Percentiles rank a stretch among this genome's conserved stretches.
These are phyloP conservation scores for Tapirus indicus DNA, from an alignment of 2,797 vertebrate species.

Conservation along the genomic window DNA sequence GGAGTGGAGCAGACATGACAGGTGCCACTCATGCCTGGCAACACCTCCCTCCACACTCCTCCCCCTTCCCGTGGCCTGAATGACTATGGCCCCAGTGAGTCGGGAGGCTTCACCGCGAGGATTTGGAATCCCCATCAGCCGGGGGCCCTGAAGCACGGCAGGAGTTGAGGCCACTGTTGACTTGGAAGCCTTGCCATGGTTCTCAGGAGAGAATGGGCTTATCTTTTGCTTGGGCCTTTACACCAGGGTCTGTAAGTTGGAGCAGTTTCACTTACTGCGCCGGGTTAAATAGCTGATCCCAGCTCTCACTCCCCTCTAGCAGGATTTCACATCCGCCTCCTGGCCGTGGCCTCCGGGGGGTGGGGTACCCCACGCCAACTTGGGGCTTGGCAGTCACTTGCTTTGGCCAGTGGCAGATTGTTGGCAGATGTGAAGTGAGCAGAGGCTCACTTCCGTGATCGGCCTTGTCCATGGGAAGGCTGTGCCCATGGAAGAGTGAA, in stretches of 20 bases:
- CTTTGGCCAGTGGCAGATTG: too few species aligned
- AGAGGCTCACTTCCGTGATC: background rate
- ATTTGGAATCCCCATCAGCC: rapidly evolving
- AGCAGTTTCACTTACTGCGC: background rate
- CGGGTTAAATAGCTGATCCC: background rate
- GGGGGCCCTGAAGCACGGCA: background rate
- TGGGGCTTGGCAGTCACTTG: background rate
- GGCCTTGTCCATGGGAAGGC: background rate
- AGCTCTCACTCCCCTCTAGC: rapidly evolving
- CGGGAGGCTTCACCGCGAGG: background rate
- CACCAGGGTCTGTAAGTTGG: background rate
- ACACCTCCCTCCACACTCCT: too few species aligned
- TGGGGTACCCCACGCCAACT: background rate
- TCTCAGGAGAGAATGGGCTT: background rate
- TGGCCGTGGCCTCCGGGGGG: background rate
- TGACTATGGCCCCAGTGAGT: background rate
- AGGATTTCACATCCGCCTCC: background rate
- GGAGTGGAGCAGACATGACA: background rate
- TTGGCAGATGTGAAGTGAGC: background rate
- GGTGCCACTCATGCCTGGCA: background rate
- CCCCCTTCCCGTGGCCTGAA: background rate
- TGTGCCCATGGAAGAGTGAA: too few species aligned
- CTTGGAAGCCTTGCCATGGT: too few species aligned
- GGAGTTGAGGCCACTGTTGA: background rate
- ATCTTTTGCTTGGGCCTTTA: background rate